phyloP scores from a whole-genome alignment of 2,888 invertebrate species.

The Tribolium freemani region DNA sequence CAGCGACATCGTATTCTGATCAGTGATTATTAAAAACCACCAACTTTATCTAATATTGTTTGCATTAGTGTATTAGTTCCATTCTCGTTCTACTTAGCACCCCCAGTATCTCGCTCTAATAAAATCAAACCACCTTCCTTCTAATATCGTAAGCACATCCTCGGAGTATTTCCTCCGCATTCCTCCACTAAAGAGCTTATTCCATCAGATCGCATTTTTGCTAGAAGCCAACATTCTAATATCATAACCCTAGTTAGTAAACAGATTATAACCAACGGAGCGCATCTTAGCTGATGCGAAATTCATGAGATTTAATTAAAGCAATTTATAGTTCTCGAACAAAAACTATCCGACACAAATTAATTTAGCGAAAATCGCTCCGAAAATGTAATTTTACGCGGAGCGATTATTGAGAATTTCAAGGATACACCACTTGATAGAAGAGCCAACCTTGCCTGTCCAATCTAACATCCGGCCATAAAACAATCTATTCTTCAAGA shows the following conservation, averaged over 20 bases:
- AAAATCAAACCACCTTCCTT: neutral
- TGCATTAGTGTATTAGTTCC: neutral
- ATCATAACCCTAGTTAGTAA: neutral
- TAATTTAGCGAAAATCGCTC: neutral
- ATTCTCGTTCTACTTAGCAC: neutral
- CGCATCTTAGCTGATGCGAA: neutral
- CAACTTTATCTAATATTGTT: neutral
- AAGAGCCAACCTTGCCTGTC: conserved; percentile 11
- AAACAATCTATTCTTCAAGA: conserved; percentile 10
- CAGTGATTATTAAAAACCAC: neutral
- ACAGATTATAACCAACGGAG: neutral
- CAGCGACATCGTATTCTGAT: neutral
- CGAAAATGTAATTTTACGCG: conserved; percentile 13
- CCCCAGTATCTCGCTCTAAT: neutral
- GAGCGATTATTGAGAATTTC: conserved; percentile 7
- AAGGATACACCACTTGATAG: neutral
- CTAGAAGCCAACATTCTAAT: neutral
- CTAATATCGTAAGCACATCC: neutral
- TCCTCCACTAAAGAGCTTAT: neutral
- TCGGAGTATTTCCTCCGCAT: neutral
- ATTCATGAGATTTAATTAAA: neutral
- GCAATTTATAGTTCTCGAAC: neutral
- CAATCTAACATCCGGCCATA: conserved; percentile 1
- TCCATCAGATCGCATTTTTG: neutral
- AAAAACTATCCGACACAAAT: conserved; percentile 49